Percentiles rank a stretch among this genome's conserved stretches.
Conservation (phyloP, 2,113 vertebrate genomes). For the Dicerorhinus sumatrensis region DNA sequence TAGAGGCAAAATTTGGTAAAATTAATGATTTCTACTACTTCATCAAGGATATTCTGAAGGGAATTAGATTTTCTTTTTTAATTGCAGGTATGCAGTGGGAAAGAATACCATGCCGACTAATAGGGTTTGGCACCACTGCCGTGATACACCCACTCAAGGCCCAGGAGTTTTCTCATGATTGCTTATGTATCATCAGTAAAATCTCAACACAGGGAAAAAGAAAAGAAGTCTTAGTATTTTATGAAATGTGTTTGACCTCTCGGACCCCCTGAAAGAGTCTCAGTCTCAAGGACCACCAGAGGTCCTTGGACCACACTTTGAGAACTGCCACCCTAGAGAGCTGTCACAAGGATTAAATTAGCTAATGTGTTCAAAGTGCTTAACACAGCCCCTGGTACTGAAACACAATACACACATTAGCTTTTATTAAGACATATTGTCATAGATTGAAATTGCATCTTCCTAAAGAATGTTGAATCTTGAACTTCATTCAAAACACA, state of each 20-base stretch:
- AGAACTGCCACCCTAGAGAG: background rate
- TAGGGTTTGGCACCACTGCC: background rate
- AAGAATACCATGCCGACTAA: background rate
- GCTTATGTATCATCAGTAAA: background rate
- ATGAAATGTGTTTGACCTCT: background rate
- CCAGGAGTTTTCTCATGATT: background rate
- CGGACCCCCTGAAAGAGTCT: background rate
- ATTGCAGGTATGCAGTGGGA: too few relatives aligned
- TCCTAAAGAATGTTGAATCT: conserved; percentile 1
- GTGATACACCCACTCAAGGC: background rate
- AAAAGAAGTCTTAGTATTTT: background rate
- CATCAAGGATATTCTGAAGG: background rate
- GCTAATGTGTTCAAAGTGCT: background rate
- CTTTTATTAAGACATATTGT: background rate
- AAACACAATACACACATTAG: background rate
- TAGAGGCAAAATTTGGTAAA: background rate
- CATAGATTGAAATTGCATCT: background rate
- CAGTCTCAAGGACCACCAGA: background rate
- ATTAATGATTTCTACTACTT: background rate
- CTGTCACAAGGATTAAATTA: background rate
- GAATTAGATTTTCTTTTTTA: background rate
- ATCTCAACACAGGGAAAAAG: background rate
- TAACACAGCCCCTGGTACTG: background rate
- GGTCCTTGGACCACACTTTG: background rate
- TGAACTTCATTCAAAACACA: conserved; percentile 34